Evolutionary conservation across 2,113 vertebrate genomes (phyloP).

Genomic region (Capreolus pygargus): DNA sequence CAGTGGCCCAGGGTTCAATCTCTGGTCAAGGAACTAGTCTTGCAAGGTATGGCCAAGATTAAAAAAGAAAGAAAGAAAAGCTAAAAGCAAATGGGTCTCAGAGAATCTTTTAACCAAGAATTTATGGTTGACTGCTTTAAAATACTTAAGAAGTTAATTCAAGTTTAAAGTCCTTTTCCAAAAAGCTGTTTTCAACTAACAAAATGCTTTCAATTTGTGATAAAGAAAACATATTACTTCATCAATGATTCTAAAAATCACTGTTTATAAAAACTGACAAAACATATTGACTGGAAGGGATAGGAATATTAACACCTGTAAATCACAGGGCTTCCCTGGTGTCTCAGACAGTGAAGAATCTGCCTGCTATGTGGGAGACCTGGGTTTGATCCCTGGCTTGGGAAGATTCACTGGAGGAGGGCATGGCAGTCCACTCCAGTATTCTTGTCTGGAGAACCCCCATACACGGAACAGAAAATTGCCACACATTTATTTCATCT

Average conservation of each 20-base stretch:
- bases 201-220: not conserved
- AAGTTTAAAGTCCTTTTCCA: not conserved
- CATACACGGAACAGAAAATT: not conserved
- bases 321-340: not conserved
- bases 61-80: not conserved
- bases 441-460: not conserved
- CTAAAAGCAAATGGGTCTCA: not conserved
- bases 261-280: not conserved
- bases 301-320: rapidly evolving
- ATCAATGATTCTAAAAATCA: not conserved
- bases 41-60: not conserved
- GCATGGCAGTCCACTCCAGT: not conserved
- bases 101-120: not conserved
- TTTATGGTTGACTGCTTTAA: not conserved
- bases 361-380: not conserved
- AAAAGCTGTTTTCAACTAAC: not conserved
- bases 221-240: not conserved
- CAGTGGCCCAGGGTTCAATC: not conserved
- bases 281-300: not conserved
- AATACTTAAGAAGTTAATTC: not conserved
- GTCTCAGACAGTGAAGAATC: not conserved
- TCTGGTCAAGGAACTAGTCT: not conserved
- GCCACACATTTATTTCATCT: not conserved
- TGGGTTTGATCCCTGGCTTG: not conserved
- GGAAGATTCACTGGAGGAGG: not conserved